Percentiles rank a stretch among this genome's conserved stretches.
Evolutionary conservation across 2,113 vertebrate species (phyloP).

Genomic region (Cochlearius cochlearius): DNA sequence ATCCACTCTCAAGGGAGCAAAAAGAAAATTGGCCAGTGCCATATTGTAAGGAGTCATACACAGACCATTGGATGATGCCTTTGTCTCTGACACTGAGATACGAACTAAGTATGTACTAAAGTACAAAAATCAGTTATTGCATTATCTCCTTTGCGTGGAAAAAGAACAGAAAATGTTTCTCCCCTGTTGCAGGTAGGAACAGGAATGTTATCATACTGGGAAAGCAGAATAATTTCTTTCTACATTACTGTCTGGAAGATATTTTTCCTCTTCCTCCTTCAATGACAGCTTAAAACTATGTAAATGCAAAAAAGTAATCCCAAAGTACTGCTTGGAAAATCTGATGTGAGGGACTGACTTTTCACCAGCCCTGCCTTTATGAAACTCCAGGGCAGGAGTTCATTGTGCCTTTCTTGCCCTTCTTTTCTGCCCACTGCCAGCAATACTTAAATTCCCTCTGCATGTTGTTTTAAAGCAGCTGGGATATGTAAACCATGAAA

Average conservation of each 20-base stretch:
- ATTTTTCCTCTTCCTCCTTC: background rate
- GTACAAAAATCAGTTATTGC: background rate
- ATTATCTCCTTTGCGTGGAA: background rate
- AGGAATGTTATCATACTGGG: background rate
- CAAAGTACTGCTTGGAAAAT: background rate
- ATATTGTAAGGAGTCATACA: background rate
- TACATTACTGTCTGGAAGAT: background rate
- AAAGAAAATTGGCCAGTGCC: slow-evolving; percentile 39
- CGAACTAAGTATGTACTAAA: background rate
- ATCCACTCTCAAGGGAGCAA: background rate
- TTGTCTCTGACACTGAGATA: background rate
- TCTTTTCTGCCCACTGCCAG: background rate
- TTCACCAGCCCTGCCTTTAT: background rate
- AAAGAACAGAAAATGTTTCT: background rate
- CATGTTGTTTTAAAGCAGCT: background rate
- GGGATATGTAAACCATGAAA: background rate
- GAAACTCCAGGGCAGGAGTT: background rate
- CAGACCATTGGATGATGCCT: background rate
- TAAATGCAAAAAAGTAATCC: background rate
- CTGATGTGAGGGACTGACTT: background rate
- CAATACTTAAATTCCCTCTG: background rate
- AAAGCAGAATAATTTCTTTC: background rate
- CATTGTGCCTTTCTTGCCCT: background rate
- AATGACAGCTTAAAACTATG: background rate
- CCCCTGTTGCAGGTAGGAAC: background rate